Percentiles rank a stretch among this genome's conserved stretches.
These are phyloP conservation scores for Eueides isabella DNA, from an alignment of 1,140 invertebrate species.

Conservation along the genomic window DNA sequence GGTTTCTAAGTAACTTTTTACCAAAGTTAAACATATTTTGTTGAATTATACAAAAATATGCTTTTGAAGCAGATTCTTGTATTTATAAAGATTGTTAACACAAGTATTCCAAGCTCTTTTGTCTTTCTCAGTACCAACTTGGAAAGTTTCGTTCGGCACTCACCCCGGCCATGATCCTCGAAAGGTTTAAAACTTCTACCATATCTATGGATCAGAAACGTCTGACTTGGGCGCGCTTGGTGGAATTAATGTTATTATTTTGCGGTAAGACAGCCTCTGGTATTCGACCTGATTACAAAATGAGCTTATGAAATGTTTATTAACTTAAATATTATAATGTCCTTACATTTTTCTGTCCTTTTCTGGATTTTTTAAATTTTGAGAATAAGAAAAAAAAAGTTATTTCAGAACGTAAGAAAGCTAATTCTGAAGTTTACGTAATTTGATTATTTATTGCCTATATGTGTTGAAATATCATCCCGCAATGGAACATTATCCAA, in stretches of 20 bases:
- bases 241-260: slow-evolving; percentile 40
- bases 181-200: slow-evolving; percentile 39
- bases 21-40: slow-evolving; percentile 1
- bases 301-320: neutral
- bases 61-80: slow-evolving; percentile 17
- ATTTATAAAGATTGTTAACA: slow-evolving; percentile 34
- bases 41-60: slow-evolving; percentile 20
- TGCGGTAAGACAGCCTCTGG: slow-evolving; percentile 26
- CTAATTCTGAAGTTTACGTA: too few relatives aligned
- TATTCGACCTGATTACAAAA: slow-evolving; percentile 19
- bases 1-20: neutral
- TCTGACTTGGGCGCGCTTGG: slow-evolving; percentile 30
- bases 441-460: too few relatives aligned
- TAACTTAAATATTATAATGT: slow-evolving; percentile 3
- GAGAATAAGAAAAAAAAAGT: too few relatives aligned
- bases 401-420: too few relatives aligned
- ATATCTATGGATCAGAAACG: slow-evolving; percentile 39
- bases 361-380: too few relatives aligned
- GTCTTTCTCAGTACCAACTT: slow-evolving; percentile 30
- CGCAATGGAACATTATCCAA: too few relatives aligned
- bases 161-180: slow-evolving; percentile 30
- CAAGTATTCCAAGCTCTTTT: slow-evolving; percentile 35
- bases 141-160: slow-evolving; percentile 33
- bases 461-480: too few relatives aligned
- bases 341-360: neutral